These are phyloP conservation scores for Nesidiocoris tenuis DNA, from an alignment of 2,888 invertebrate species.

Conservation along the genomic window DNA sequence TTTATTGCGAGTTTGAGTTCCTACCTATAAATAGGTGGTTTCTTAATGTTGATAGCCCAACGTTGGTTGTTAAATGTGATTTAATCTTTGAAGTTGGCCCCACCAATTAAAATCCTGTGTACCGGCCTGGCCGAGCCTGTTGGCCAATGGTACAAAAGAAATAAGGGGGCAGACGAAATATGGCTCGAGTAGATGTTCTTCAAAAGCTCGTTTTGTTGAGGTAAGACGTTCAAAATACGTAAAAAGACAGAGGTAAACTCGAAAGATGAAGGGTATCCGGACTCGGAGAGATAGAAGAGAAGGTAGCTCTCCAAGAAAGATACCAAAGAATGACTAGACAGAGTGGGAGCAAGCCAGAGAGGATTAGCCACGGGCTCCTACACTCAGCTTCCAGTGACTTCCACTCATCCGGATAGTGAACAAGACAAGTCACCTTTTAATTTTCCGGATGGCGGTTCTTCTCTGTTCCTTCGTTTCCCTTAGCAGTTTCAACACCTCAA, in stretches of 20 bases:
- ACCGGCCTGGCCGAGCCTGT: no score
- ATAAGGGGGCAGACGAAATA: no score
- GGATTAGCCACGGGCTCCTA: constrained; percentile 41
- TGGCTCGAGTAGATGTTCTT: neutral
- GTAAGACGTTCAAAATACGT: neutral
- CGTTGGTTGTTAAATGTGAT: no score
- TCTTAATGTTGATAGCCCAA: no score
- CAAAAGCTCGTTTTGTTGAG: neutral
- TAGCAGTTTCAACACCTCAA: neutral
- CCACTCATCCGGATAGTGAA: constrained; percentile 39
- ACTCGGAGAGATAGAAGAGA: neutral
- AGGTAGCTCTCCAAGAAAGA: neutral
- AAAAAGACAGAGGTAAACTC: neutral
- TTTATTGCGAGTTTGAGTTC: no score
- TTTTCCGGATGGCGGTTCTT: constrained; percentile 39
- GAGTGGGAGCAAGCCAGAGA: constrained; percentile 2
- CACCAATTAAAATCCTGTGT: no score
- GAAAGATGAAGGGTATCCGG: neutral
- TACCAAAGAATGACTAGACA: neutral
- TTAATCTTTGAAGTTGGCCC: no score
- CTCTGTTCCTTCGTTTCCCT: neutral
- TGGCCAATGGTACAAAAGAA: no score
- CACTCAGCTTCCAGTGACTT: constrained; percentile 33
- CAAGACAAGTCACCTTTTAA: constrained; percentile 43
- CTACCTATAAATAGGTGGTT: no score